Percentiles rank a stretch among this genome's conserved stretches.
Conservation (phyloP, 2,888 invertebrate genomes). For the Pterobdella sp. region DNA sequence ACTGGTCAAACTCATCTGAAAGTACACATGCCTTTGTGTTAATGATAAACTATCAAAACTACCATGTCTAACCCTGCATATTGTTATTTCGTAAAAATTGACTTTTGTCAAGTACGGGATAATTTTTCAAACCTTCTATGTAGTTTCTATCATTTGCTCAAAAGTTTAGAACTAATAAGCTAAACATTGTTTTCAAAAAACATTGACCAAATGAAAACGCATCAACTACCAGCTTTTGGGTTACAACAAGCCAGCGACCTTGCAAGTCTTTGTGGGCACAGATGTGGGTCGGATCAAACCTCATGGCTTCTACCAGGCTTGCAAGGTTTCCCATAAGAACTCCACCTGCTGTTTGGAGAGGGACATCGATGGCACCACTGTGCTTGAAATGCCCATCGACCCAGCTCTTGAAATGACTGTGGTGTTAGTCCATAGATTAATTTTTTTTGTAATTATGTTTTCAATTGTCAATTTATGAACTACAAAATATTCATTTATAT, state of each 20-base stretch:
- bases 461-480: not conserved
- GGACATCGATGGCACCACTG: constrained; percentile 84
- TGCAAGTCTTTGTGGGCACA: constrained; percentile 87
- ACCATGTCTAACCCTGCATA: too few species aligned
- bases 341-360: constrained; percentile 82
- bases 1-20: too few species aligned
- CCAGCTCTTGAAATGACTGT: constrained; percentile 53
- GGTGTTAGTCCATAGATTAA: constrained; percentile 31
- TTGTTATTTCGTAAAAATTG: too few species aligned
- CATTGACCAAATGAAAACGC: not conserved
- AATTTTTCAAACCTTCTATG: not conserved
- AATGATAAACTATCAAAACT: too few species aligned
- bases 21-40: too few species aligned
- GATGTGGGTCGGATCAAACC: constrained; percentile 82
- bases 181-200: not conserved
- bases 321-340: constrained; percentile 89
- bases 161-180: not conserved
- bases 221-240: constrained; percentile 62
- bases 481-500: not conserved
- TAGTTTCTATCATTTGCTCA: constrained; percentile 12
- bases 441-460: not conserved
- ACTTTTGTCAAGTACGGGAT: too few species aligned
- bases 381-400: constrained; percentile 83
- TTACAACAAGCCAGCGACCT: constrained; percentile 68
- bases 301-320: constrained; percentile 95